Evolutionary conservation across 2,888 invertebrate genomes (phyloP).

Genomic region (Galerucella nymphaeae): DNA sequence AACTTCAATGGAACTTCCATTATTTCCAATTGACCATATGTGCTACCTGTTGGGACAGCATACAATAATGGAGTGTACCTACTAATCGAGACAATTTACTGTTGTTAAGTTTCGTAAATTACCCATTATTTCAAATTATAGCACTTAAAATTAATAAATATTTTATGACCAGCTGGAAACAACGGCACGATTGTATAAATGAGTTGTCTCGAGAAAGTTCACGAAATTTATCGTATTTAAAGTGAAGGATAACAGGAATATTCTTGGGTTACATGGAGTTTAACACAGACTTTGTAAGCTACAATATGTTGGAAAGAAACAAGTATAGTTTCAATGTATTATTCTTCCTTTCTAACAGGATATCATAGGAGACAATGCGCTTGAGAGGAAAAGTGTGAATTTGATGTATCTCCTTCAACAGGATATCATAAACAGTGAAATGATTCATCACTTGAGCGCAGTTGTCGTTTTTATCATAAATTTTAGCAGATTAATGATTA

Average conservation of each 20-base stretch:
- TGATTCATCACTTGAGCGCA: too few relatives aligned
- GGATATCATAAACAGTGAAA: too few relatives aligned
- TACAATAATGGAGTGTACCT: slow-evolving; percentile 21
- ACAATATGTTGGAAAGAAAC: too few relatives aligned
- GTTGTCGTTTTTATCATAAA: too few relatives aligned
- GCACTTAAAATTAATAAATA: slow-evolving; percentile 6
- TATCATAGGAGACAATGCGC: too few relatives aligned
- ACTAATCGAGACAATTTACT: slow-evolving; percentile 28
- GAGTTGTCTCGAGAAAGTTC: background rate
- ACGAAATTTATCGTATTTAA: background rate
- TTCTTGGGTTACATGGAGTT: too few relatives aligned
- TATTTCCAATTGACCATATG: slow-evolving; percentile 22
- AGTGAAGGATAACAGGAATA: background rate
- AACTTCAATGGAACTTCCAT: slow-evolving; percentile 15
- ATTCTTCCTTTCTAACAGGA: too few relatives aligned
- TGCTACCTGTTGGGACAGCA: slow-evolving; percentile 21
- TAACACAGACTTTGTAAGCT: too few relatives aligned
- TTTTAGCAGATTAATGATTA: too few relatives aligned
- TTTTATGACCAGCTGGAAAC: background rate
- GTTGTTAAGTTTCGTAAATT: slow-evolving; percentile 19
- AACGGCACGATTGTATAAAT: background rate
- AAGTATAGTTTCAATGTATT: too few relatives aligned
- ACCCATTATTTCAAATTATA: background rate
- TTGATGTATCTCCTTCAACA: too few relatives aligned
- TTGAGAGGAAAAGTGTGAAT: too few relatives aligned